A percentile compares a stretch with the other conserved stretches of the same genome.
phyloP scores from a whole-genome alignment of 1,140 invertebrate genomes.

The Eumaeus atala region DNA sequence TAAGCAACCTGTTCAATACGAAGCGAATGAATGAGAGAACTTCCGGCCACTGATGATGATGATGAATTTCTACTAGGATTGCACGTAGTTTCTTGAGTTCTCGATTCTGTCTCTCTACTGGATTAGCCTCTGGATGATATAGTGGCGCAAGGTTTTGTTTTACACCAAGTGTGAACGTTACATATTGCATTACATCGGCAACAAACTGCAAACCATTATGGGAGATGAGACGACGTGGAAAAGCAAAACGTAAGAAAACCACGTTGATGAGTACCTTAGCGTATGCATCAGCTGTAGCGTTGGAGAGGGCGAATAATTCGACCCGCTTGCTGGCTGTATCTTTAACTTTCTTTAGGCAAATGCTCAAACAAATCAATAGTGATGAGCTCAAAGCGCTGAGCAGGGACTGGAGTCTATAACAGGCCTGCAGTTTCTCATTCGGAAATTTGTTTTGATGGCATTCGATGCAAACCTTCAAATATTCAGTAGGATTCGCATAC shows the following conservation, averaged over 20 bases:
- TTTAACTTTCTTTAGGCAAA: constrained; percentile 15
- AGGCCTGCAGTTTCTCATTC: constrained; percentile 22
- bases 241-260: constrained; percentile 25
- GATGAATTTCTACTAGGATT: constrained; percentile 42
- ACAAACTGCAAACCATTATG: constrained; percentile 40
- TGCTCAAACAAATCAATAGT: constrained; percentile 36
- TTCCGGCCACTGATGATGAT: too few species aligned
- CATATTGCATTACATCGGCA: constrained; percentile 29
- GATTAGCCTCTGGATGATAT: constrained; percentile 17
- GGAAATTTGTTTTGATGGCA: background rate
- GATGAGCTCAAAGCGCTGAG: constrained; percentile 32
- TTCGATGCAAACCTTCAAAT: background rate
- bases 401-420: constrained; percentile 21
- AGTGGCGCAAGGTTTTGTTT: constrained; percentile 32
- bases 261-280: constrained; percentile 18
- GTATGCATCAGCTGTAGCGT: constrained; percentile 1
- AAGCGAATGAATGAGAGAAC: too few species aligned
- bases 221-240: constrained; percentile 15
- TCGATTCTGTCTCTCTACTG: constrained; percentile 55
- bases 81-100: constrained; percentile 52
- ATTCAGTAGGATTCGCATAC: background rate
- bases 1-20: too few species aligned
- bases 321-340: constrained; percentile 2
- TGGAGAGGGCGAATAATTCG: background rate
- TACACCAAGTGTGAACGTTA: constrained; percentile 21